phyloP scores from a whole-genome alignment of 2,797 vertebrate genomes.

The Tadarida brasiliensis region DNA sequence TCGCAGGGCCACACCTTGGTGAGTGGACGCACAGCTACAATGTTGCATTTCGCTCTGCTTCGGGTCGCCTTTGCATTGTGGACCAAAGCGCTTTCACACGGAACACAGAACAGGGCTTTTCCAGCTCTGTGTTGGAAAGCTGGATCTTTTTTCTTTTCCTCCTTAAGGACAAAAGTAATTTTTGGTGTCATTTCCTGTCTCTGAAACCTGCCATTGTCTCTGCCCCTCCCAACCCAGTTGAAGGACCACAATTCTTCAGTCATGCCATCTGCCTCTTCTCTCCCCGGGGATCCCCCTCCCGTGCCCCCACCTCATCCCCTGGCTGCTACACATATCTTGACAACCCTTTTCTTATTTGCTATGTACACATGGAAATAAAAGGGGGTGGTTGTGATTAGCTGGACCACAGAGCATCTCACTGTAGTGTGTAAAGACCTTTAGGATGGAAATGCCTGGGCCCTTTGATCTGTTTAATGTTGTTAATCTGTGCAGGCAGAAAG shows the following conservation, averaged over 20 bases:
- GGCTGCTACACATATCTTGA: not conserved
- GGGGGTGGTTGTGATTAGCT: not conserved
- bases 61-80: conserved; percentile 66
- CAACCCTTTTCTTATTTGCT: not conserved
- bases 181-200: conserved; percentile 71
- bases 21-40: conserved; percentile 78
- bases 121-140: conserved; percentile 76
- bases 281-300: not conserved
- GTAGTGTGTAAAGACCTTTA: not conserved
- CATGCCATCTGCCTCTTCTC: not conserved
- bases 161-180: conserved; percentile 75
- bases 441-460: not conserved
- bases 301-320: too few species aligned
- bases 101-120: conserved; percentile 71
- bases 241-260: conserved; percentile 53
- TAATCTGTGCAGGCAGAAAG: not conserved
- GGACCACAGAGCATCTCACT: not conserved
- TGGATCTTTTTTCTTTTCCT: conserved; percentile 43
- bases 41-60: conserved; percentile 54
- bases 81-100: conserved; percentile 69
- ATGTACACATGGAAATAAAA: not conserved
- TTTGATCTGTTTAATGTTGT: not conserved
- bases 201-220: conserved; percentile 74
- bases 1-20: conserved; percentile 70
- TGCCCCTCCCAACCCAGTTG: conserved; percentile 56